A percentile compares a stretch with the other conserved stretches of the same genome.
Conservation (phyloP, 2,113 vertebrate species). For the Prunella fulvescens region DNA sequence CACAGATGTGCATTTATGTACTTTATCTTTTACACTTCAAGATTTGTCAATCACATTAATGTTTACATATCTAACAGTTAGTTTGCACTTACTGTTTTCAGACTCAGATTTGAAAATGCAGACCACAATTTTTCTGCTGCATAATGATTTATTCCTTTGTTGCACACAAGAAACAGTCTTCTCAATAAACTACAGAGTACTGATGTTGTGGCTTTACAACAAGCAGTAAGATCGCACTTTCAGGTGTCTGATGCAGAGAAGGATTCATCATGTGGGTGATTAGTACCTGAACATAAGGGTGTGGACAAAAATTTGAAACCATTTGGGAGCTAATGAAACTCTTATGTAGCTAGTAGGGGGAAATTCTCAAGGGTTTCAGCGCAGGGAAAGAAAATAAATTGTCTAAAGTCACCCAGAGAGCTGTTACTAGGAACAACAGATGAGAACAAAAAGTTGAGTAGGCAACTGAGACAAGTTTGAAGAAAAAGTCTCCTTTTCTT, state of each 20-base stretch:
- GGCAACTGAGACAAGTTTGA: background rate
- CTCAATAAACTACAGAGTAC: background rate
- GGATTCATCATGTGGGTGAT: accelerated
- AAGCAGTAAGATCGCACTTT: background rate
- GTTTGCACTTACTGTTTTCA: background rate
- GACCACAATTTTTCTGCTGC: background rate
- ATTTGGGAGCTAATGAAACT: background rate
- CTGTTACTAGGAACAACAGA: background rate
- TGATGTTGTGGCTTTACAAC: background rate
- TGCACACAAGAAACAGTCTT: background rate
- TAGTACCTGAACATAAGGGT: background rate
- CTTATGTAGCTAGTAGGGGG: background rate
- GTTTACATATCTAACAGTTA: background rate
- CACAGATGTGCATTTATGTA: background rate
- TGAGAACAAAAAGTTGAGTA: background rate
- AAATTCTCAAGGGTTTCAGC: background rate
- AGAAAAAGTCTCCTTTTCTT: background rate
- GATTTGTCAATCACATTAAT: background rate
- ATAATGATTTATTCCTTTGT: background rate
- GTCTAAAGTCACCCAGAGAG: background rate
- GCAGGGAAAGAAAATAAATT: background rate
- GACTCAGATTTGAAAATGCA: background rate
- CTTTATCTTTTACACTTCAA: background rate
- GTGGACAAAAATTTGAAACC: background rate
- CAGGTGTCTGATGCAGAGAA: background rate